Base-by-base conservation (phyloP, 2,113 vertebrate species). In the Carettochelys insculpta region DNA sequence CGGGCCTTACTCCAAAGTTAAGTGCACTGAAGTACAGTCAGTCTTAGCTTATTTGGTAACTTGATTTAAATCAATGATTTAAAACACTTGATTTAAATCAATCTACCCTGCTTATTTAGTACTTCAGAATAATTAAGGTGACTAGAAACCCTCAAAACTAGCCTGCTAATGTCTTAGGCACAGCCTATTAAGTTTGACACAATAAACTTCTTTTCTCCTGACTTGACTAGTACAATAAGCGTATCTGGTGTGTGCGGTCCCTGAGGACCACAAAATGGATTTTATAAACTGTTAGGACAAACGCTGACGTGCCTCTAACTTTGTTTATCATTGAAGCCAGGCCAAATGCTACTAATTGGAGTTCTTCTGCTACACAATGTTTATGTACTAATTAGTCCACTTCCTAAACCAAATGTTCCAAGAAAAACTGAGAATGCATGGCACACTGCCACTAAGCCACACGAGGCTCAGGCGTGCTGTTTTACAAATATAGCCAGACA, bases 391-490 rank as follows among this genome's bases (percentile, higher is more conserved):
- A 99, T 98, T 98, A 98, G 97, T 95, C 97, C 95, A 98, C 98
- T 99, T 98, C 98, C 98, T 98, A 98, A 98, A 97, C 97, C 95
- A 96, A 97, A 97, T 96, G 98, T 98, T 98, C 97, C 97, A 97
- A 98, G 97, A 97, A 97, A 96, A 95, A 94, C 77, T 91, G 97
- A 97, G 96, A 98, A 97, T 97, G 97, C 96, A 97, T 97, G 98
- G 98, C 98, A 97, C 96, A 95, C 94, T 51, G 97, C 98, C 97
- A 98, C 82, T 93, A 90, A 97, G 94, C 27, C 88, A 83, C 88
- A 86, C 84, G 47, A 68, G 90, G 82, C 79, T 86, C 92, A 85
- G 96, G 82, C 17, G 83, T 22, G 45, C 20, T 53, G 84, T 75
- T 93, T 80, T 77, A 91, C 86, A 87, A 73, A 94, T 47, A 53